Conservation (phyloP, 2,888 invertebrate species). For the Byasa hedistus region DNA sequence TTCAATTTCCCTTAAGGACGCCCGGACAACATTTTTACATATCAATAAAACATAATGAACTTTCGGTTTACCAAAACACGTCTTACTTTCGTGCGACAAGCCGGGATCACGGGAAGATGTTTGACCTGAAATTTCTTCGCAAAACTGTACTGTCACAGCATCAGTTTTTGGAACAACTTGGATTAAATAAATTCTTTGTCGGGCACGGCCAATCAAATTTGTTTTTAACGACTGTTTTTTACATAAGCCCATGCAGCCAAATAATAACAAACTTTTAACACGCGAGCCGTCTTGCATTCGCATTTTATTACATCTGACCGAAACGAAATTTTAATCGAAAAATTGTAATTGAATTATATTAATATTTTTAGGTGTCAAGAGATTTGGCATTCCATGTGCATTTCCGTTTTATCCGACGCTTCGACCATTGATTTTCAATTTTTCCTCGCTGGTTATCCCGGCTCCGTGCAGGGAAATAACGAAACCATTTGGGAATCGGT, state of each 20-base stretch:
- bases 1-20: slow-evolving; percentile 33
- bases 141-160: slow-evolving; percentile 62
- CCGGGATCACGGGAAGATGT: slow-evolving; percentile 41
- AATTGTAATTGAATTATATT: too few species aligned
- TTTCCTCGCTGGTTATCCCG: slow-evolving; percentile 50
- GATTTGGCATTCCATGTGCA: slow-evolving; percentile 35
- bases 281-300: not conserved
- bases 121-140: slow-evolving; percentile 63
- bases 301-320: not conserved
- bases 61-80: slow-evolving; percentile 46
- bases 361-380: not conserved
- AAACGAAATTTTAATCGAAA: not conserved
- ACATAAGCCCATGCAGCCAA: slow-evolving; percentile 17
- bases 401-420: slow-evolving; percentile 52
- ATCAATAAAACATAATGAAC: slow-evolving; percentile 57
- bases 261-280: slow-evolving; percentile 24
- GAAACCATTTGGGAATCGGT: slow-evolving; percentile 64
- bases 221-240: slow-evolving; percentile 30
- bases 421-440: slow-evolving; percentile 62
- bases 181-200: slow-evolving; percentile 69
- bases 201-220: slow-evolving; percentile 56
- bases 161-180: slow-evolving; percentile 66
- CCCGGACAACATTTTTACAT: slow-evolving; percentile 44
- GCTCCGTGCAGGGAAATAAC: slow-evolving; percentile 66
- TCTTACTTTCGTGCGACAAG: slow-evolving; percentile 52